A percentile compares a stretch with the other conserved stretches of the same genome.
Evolutionary conservation across 1,140 invertebrate species (phyloP).

Genomic region (Pissodes strobi): DNA sequence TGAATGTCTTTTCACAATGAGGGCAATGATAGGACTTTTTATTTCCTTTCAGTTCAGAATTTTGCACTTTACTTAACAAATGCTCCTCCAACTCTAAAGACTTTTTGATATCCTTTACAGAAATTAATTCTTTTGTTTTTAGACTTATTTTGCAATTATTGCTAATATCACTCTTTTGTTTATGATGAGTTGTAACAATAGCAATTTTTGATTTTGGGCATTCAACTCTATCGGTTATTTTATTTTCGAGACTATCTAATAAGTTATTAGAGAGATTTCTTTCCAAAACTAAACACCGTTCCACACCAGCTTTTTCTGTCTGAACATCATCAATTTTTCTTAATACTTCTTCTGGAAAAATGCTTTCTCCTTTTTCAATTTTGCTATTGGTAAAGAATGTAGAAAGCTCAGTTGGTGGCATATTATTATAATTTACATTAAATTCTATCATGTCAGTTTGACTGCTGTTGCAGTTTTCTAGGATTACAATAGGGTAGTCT

Average conservation of each 20-base stretch:
- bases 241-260: neutral
- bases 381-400: neutral
- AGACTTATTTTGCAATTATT: too few species aligned
- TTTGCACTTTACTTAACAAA: too few species aligned
- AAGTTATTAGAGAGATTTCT: neutral
- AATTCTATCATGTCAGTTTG: neutral
- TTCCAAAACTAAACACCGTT: neutral
- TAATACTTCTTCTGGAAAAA: too few species aligned
- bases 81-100: too few species aligned
- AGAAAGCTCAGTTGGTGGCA: neutral
- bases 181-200: neutral
- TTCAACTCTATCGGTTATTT: neutral
- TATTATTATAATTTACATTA: constrained; percentile 2
- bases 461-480: neutral
- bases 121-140: neutral
- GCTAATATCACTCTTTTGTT: neutral
- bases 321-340: too few species aligned
- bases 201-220: neutral
- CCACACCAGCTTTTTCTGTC: neutral
- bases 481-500: too few species aligned
- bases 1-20: constrained; percentile 14
- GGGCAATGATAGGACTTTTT: neutral
- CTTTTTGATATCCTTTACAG: too few species aligned
- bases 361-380: too few species aligned
- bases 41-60: neutral